These are phyloP conservation scores for Oncopeltus fasciatus DNA, from an alignment of 1,140 invertebrate species.

Conservation along the genomic window DNA sequence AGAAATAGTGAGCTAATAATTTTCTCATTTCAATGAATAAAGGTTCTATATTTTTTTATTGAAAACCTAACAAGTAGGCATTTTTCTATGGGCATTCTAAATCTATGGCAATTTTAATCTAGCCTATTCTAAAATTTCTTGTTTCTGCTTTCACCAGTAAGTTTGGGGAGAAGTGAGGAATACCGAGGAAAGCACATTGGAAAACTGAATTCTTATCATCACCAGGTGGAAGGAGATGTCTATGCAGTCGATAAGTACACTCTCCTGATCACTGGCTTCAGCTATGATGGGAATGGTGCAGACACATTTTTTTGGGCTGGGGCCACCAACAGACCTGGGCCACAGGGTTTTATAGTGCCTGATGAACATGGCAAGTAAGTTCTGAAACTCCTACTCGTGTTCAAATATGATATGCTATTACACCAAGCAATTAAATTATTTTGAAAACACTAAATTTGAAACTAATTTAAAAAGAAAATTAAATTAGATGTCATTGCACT, in stretches of 20 bases:
- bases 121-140: no score
- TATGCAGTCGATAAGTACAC: slow-evolving; percentile 82
- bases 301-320: slow-evolving; percentile 90
- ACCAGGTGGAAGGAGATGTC: slow-evolving; percentile 73
- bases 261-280: slow-evolving; percentile 65
- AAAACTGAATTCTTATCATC: slow-evolving; percentile 80
- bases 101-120: no score
- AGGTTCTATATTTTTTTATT: no score
- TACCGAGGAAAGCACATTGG: slow-evolving; percentile 70
- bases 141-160: background rate
- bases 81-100: no score
- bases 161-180: slow-evolving; percentile 32
- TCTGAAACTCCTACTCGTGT: no score
- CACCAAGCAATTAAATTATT: no score
- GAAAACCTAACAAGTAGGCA: no score
- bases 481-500: background rate
- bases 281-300: slow-evolving; percentile 79
- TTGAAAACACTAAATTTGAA: no score
- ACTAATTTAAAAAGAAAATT: no score
- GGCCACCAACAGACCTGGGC: slow-evolving; percentile 67
- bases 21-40: no score
- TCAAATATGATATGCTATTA: no score
- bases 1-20: no score
- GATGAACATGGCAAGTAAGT: slow-evolving; percentile 73
- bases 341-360: slow-evolving; percentile 80